Evolutionary conservation across 2,888 invertebrate genomes (phyloP), one percentile per base, ranked within the genome.

Genomic region (Carterocephalus palaemon): DNA sequence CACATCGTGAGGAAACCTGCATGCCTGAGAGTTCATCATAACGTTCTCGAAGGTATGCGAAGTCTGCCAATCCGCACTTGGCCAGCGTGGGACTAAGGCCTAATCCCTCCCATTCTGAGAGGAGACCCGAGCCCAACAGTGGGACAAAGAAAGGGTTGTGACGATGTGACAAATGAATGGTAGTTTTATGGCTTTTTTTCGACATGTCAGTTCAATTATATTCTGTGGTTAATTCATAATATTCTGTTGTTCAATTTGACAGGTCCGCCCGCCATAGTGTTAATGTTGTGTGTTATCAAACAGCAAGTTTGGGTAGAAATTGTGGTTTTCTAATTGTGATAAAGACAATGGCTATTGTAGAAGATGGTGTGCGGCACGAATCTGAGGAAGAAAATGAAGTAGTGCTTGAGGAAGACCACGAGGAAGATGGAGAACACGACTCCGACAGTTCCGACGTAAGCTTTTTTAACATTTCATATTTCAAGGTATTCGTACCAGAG

Each of bases 311-410:
- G 45, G 48, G 43, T 52, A 47, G 52, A 22, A 47, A 53, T 56
- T 56, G 51, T 49, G 47, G 47, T 59, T 62, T 60, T 53, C 46
- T 57, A 59, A 50, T 55, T 40, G 23, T 43, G 15, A n/a, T 51
- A 51, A 46, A 54, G 59, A 64, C 56, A 53, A 86, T 86, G 86
- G 85, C 85, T 58, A 78, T 85, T 41, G 85, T 86, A 13, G 86
- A 86, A 58, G 85, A 85, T 50, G 85, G 84, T 60, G 76, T 82
- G 46, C 70, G 77, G 54, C 82, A 83, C 72, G 85, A 82, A 46
- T 84, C 83, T 2, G 82, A 80, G 54, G 85, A 84, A 49, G 86
- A 85, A 52, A 82, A 82, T 64, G 84, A 83, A 62, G 80, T 83
- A 2, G 79, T 81, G 2, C 75, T 83, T 22, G 86, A 82, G 46